Base-by-base conservation (phyloP, 2,797 vertebrate genomes). In the Cynodonichthys magdalenae region DNA sequence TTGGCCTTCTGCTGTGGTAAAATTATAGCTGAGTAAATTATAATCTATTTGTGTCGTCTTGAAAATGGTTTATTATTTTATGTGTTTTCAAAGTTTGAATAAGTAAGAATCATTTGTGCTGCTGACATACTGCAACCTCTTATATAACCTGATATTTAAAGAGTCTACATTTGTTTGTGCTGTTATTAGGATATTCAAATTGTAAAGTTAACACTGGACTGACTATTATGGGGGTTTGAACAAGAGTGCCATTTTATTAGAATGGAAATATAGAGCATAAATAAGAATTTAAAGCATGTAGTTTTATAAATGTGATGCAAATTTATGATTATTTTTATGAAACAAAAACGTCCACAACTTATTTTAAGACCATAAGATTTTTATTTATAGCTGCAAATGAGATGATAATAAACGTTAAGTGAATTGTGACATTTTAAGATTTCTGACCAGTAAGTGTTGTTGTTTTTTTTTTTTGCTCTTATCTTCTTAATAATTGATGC, bases 391-490 rank as follows among this genome's bases (percentile, higher is more conserved):
- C 3, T 20, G 49, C 29, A 20, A 27, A 4, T 34, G 15, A 45
- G 49, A 42, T 0, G n/a, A 27, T 20, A 24, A 24, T 27, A 55
- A 55, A 45, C 54, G 9, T 20, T 50, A 57, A 68, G 14, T 45
- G 12, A 6, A 54, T 46, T 15, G 1, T 18, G 39, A 31, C n/a
- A 50, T 47, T 60, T 67, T 20, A 19, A 24, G 19, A 50, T 42
- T 31, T 63, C 19, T 51, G 24, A 50, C 44, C 44, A 39, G 28
- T 53, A 45, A 41, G 11, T 41, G 14, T n/a, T n/a, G n/a, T n/a
- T 42, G 11, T 41, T 10, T 42, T 24, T 18, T 15, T 24, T 24
- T 24, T 24, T 4, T 44, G 45, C 5, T 27, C 15, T 48, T 7
- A 31, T 31, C 20, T 36, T 17, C 8, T 53, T 18, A 53, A 42